Percentiles rank a stretch among this genome's conserved stretches.
These are phyloP conservation scores for Agriopis leucophaearia DNA, from an alignment of 2,888 invertebrate species.

Conservation along the genomic window DNA sequence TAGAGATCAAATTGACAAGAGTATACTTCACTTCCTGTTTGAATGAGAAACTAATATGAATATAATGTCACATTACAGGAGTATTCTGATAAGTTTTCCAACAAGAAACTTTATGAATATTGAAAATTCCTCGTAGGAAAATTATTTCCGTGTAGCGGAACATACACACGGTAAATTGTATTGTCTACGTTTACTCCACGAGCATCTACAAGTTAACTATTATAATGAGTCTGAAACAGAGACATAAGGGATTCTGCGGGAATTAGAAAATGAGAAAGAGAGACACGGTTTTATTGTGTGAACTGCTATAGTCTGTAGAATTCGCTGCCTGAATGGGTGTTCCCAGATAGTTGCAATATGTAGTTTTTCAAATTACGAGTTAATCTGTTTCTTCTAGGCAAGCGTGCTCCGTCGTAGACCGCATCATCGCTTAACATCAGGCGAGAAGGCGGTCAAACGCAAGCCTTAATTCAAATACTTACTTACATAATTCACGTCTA, in stretches of 20 bases:
- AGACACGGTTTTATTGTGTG: no score
- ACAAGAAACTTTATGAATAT: conserved; percentile 32
- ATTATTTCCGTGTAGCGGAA: conserved; percentile 22
- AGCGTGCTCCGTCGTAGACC: no score
- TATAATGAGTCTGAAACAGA: neutral
- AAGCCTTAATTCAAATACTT: no score
- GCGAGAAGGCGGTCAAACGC: no score
- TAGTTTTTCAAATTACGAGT: no score
- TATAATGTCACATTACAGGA: conserved; percentile 27
- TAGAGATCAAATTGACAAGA: conserved; percentile 8
- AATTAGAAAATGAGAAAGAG: neutral
- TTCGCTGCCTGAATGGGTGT: no score
- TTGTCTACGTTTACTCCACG: neutral
- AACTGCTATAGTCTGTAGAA: no score
- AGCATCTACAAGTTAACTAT: no score
- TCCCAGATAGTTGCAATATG: no score
- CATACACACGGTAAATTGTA: neutral
- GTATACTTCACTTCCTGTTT: conserved; percentile 17
- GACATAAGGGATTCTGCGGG: neutral
- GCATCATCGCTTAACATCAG: no score
- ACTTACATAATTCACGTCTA: no score
- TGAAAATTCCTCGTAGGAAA: conserved; percentile 24
- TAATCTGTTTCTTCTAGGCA: no score
- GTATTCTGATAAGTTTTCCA: conserved; percentile 11
- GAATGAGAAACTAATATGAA: conserved; percentile 32